Percentiles rank a stretch among this genome's conserved stretches.
phyloP scores from a whole-genome alignment of 1,140 invertebrate species.

The Periplaneta americana region DNA sequence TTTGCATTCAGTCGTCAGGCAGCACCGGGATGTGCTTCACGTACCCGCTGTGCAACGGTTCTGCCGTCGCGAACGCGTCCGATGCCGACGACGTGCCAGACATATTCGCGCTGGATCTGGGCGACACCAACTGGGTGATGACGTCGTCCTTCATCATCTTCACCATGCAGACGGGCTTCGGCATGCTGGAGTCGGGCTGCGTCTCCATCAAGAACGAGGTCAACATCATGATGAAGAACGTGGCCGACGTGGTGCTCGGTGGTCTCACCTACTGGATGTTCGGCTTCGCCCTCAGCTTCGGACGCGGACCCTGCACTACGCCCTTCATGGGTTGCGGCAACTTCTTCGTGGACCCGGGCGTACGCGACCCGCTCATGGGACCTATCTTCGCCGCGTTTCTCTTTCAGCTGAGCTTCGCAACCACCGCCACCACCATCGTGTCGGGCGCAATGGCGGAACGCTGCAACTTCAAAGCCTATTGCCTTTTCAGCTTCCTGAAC shows the following conservation, averaged over 20 bases:
- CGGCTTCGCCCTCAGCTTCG: conserved; percentile 89
- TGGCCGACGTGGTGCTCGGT: conserved; percentile 87
- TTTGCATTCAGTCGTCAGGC: background rate
- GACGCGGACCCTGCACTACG: conserved; percentile 60
- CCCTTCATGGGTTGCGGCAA: conserved; percentile 68
- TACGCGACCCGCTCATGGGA: conserved; percentile 66
- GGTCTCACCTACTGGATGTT: conserved; percentile 93
- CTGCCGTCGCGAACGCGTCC: background rate
- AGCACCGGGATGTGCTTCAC: background rate
- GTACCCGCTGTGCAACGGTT: background rate
- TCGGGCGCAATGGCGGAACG: conserved; percentile 87
- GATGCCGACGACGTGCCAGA: background rate
- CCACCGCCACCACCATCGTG: conserved; percentile 87
- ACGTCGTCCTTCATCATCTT: conserved; percentile 94
- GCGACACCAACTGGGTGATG: conserved; percentile 90
- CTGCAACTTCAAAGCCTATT: conserved; percentile 87
- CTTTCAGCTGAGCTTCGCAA: conserved; percentile 85
- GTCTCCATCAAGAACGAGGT: conserved; percentile 92
- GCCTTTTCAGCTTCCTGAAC: conserved; percentile 83
- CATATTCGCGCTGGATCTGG: conserved; percentile 35
- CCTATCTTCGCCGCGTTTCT: conserved; percentile 75
- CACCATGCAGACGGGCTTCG: conserved; percentile 95
- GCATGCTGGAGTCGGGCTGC: conserved; percentile 86
- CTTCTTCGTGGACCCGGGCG: conserved; percentile 57
- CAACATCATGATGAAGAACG: conserved; percentile 97